phyloP scores from a whole-genome alignment of 2,888 invertebrate genomes.

The Oeneis ivallda region DNA sequence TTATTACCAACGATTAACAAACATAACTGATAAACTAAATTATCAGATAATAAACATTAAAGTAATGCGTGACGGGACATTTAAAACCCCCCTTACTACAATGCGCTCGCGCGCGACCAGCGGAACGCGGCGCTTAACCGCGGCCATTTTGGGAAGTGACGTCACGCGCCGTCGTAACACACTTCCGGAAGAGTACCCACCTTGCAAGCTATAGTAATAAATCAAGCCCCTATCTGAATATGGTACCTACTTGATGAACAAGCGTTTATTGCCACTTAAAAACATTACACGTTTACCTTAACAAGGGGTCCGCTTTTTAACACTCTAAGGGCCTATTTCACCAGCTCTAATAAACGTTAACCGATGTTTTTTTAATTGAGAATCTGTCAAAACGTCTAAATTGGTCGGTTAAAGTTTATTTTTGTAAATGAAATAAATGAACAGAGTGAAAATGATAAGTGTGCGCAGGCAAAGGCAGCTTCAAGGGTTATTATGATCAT shows the following conservation, averaged over 20 bases:
- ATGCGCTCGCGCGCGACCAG: conserved; percentile 57
- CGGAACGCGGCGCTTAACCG: conserved; percentile 62
- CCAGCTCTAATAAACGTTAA: no score
- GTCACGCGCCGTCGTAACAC: conserved; percentile 42
- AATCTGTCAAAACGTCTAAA: no score
- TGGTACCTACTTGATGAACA: conserved; percentile 16
- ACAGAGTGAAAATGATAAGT: no score
- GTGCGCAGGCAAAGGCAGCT: no score
- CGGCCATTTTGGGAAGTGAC: conserved; percentile 61
- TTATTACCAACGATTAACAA: conserved; percentile 21
- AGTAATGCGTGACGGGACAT: conserved; percentile 23
- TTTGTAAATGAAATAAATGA: no score
- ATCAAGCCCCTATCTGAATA: conserved; percentile 15
- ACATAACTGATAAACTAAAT: conserved; percentile 20
- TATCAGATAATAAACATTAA: conserved; percentile 25
- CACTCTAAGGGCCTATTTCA: no score
- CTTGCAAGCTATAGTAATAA: conserved; percentile 12
- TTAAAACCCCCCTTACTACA: conserved; percentile 38
- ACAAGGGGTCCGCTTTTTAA: background rate
- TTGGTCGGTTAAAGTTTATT: no score
- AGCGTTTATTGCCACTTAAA: conserved; percentile 12
- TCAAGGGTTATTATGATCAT: no score
- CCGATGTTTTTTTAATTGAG: no score
- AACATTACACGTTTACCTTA: background rate
- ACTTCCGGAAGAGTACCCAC: conserved; percentile 25